Evolutionary conservation across 2,888 invertebrate genomes (phyloP), one percentile per base, ranked within the genome.

Genomic region (Coecobrya sp.): DNA sequence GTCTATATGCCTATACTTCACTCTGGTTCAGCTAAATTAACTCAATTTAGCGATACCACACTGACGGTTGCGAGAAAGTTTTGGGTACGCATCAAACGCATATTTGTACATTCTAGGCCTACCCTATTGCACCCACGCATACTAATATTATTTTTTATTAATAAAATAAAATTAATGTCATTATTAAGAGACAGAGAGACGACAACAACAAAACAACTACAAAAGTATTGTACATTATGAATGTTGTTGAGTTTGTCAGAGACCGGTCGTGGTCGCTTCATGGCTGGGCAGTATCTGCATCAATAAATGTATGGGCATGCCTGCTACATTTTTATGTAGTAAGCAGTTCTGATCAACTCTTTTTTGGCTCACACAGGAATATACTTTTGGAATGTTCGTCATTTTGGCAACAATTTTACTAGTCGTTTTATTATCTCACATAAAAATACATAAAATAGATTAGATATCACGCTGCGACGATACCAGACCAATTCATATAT

Each of bases 31-130:
- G 27, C 82, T 22, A 82, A 89, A 89, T 89, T 89, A 89, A 89
- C 89, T 89, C 82, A 89, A 89, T 89, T 89, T 82, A 45, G 36
- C 55, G 22, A 82, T 82, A 70, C 89, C 79, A 81, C 79, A 45
- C 13, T 42, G 55, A 13, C 52, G 8, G 73, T 19, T 45, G 2
- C 16, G 73, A 42, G 42, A 73, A 73, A 73, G 73, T 73, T 36
- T 73, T 30, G 27, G 73, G 19, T 19, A 45, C 73, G 36, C 68
- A 68, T 13, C 27, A 68, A 73, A 45, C 36, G 7, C 73, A 19
- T n/a, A 36, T 19, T 11, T 10, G 30, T 49, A 49, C 49, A 49
- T 13, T 10, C 10, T 10, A 1, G 49, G 1, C 4, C 49, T 13
- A 49, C 49, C 49, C 49, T 49, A 49, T n/a, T n/a, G n/a, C 49